Evolutionary conservation across 2,113 vertebrate genomes (phyloP), one percentile per base, ranked within the genome.

Genomic region (Stictonetta naevosa): DNA sequence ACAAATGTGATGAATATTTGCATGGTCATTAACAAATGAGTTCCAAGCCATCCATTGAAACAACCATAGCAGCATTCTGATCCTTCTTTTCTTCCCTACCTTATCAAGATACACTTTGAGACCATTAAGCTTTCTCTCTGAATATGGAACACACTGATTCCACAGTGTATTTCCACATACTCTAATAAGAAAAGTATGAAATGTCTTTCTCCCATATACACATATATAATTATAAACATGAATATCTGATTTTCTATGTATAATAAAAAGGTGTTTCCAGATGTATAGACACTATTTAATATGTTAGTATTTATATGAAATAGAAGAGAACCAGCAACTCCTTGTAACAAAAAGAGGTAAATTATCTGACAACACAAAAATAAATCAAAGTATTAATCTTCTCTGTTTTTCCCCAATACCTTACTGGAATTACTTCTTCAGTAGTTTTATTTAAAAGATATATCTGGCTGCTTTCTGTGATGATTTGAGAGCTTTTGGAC

Each of bases 1-100:
- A 96, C 90, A 89, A 96, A 82, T 76, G 66, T 68, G 63, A 74
- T 88, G 94, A 86, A 93, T 96, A 93, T 93, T 96, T 96, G 31
- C 81, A 91, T 71, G 83, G 91, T 84, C 88, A 94, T 94, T 96
- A 72, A 56, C 69, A 95, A 91, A 94, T 93, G 88, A 97, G 91
- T 93, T 97, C 68, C 40, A 92, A 86, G 87, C 81, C 79, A 79
- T 90, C 95, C 63, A 76, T 63, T 96, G 88, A 82, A 96, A 95
- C 16, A 86, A 44, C 31, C 46, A 56, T 55, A 86, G n/a, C 29
- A 94, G 50, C 10, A 88, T 68, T 52, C 56, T 7, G 1, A 34
- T 86, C n/a, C 23, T 90, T 86, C 42, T 80, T 96, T 82, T 46
- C 22, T 68, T 36, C 79, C 60, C 92, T 92, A 60, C 67, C 42